Evolutionary conservation across 2,113 vertebrate genomes (phyloP).

Genomic region (Clupea harengus): DNA sequence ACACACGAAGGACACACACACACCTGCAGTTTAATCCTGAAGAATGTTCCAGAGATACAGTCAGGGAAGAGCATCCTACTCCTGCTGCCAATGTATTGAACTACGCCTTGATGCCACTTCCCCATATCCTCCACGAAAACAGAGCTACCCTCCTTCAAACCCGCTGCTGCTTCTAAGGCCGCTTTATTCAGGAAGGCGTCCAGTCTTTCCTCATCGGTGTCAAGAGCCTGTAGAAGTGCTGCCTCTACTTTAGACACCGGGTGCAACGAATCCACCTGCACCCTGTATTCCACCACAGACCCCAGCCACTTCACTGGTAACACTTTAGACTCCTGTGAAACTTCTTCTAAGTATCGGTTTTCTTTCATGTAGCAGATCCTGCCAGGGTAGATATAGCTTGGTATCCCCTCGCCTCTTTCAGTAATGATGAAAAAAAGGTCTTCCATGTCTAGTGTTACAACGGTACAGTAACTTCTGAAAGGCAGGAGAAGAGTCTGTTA

Average conservation of each 20-base stretch:
- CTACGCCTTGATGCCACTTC: slow-evolving; percentile 57
- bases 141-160: background rate
- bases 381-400: slow-evolving; percentile 43
- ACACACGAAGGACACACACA: background rate
- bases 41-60: slow-evolving; percentile 56
- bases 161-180: slow-evolving; percentile 53
- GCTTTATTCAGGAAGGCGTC: slow-evolving; percentile 54
- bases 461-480: background rate
- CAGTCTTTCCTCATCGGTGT: slow-evolving; percentile 56
- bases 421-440: slow-evolving; percentile 72
- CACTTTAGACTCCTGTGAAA: fast-evolving
- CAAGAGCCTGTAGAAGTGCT: slow-evolving; percentile 63
- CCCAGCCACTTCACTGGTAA: slow-evolving; percentile 45
- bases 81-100: slow-evolving; percentile 70
- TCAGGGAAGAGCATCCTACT: fast-evolving
- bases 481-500: background rate
- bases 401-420: background rate
- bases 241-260: slow-evolving; percentile 48
- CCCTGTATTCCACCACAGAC: fast-evolving
- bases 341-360: slow-evolving; percentile 17
- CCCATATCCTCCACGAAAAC: slow-evolving; percentile 63
- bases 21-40: slow-evolving; percentile 83
- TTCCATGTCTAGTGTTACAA: background rate
- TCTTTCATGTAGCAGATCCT: slow-evolving; percentile 61
- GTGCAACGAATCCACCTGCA: slow-evolving; percentile 36